These are phyloP conservation scores for Psammodynastes pulverulentus DNA, from an alignment of 2,113 vertebrate species.

Conservation along the genomic window DNA sequence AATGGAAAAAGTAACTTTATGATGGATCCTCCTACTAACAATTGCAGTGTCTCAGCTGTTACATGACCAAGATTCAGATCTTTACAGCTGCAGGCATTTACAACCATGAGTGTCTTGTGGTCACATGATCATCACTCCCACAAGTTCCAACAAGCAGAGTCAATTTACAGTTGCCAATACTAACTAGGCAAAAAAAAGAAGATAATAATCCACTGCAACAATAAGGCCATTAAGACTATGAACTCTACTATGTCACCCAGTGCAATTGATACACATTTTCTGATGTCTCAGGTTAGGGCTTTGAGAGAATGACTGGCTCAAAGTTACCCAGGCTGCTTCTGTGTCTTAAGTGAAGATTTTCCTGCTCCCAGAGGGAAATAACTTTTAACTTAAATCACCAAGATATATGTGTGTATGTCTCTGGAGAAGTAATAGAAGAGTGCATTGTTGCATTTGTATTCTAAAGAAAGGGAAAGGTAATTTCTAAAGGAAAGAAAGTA, in stretches of 20 bases:
- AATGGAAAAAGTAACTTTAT: neutral
- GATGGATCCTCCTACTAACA: neutral
- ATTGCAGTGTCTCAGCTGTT: neutral
- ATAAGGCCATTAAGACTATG: neutral
- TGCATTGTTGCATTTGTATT: neutral
- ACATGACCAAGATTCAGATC: neutral
- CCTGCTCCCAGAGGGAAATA: neutral
- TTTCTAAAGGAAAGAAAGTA: neutral
- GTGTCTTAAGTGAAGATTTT: neutral
- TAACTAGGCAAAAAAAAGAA: neutral
- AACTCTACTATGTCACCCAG: neutral
- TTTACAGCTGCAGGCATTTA: neutral
- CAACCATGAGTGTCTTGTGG: neutral
- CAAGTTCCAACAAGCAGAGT: neutral
- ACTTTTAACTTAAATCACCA: neutral
- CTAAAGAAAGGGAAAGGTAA: neutral
- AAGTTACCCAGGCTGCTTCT: neutral
- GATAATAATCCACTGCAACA: neutral
- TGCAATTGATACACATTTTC: neutral
- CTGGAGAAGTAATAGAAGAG: neutral
- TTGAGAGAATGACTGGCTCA: neutral
- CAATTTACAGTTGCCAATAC: neutral
- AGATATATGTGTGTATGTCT: neutral
- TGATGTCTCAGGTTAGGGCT: neutral
- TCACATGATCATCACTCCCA: neutral